Evolutionary conservation across 2,113 vertebrate species (phyloP), one percentile per base, ranked within the genome.

Genomic region (Podarcis raffonei): DNA sequence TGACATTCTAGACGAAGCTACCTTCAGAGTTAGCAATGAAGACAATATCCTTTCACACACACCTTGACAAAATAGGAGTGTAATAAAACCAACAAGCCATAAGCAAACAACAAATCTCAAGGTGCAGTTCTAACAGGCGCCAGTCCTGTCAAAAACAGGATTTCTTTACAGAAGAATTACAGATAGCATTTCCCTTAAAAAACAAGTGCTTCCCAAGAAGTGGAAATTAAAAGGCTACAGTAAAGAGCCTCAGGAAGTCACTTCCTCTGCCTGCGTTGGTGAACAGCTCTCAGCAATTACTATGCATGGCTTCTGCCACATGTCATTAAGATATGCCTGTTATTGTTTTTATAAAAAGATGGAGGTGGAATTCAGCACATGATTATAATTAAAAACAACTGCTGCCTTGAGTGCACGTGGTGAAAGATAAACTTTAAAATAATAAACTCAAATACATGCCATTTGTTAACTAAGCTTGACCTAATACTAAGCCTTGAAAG

Each of bases 291-390:
- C 57, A 74, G 53, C 16, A 74, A 23, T 74, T 37, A 57, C 22
- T 72, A 15, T 81, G 42, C 69, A 71, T 65, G 68, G 8, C 53
- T 81, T 69, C 59, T 77, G 81, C n/a, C 32, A 81, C 12, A 53
- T 72, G 48, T 81, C 66, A 71, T 79, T 79, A 79, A 77, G 71
- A 66, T 79, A 65, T 42, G 22, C 20, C 79, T 53, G n/a, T 66
- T 48, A 86, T 69, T 71, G 39, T 81, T 81, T 62, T 74, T 37
- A 80, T 79, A 71, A 80, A 71, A 80, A 53, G 66, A 81, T 80
- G 77, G n/a, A 69, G 66, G 30, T 80, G n/a, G 42, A 72, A 71
- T 72, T 71, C 66, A 87, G 77, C 66, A 87, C 66, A 72, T 37
- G 32, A 59, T 81, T 80, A 69, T 72, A 68, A 59, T 69, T 71